Evolutionary conservation across 2,113 vertebrate genomes (phyloP), one percentile per base, ranked within the genome.

Genomic region (Heptranchias perlo): DNA sequence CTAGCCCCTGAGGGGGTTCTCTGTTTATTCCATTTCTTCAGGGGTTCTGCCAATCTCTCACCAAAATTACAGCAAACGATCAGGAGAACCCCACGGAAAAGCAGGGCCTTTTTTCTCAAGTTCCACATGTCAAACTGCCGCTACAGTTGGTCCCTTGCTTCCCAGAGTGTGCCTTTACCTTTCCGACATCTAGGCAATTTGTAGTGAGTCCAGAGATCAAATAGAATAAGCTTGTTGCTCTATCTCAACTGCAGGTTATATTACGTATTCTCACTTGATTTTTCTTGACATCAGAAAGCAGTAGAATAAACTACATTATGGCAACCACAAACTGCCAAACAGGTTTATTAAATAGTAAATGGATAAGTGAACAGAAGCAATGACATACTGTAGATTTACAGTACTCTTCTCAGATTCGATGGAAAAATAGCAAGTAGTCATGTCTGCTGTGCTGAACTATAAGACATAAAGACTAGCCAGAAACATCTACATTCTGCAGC

Each of bases 311-410:
- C 4, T 91, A 5, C 16, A 4, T 14, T 61, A 14, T 35, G 52
- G 13, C 47, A 10, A 31, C 35, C 21, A 82, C 39, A 82, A 44
- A 44, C 18, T 82, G 39, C 39, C 69, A 82, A 82, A 44, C 78
- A 44, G 78, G 44, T 44, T 39, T 44, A 44, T 21, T 82, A 82
- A 44, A 44, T 44, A 82, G 39, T 44, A 82, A 35, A n/a, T 35
- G 13, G 87, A 58, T 91, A 18, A 61, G 87, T 91, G 87, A 91
- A 49, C 86, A 89, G 47, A 52, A 89, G 86, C 49, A 89, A 61
- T 61, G 11, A 18, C 31, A 91, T 25, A 91, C 23, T 54, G 28
- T 31, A 58, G 52, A 31, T n/a, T 58, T 58, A 16, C 87, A 91
- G 31, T 91, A 61, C 39, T 47, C 54, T n/a, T 35, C 87, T 61